Evolutionary conservation across 2,113 vertebrate species (phyloP).

Genomic region (Ascaphus truei): DNA sequence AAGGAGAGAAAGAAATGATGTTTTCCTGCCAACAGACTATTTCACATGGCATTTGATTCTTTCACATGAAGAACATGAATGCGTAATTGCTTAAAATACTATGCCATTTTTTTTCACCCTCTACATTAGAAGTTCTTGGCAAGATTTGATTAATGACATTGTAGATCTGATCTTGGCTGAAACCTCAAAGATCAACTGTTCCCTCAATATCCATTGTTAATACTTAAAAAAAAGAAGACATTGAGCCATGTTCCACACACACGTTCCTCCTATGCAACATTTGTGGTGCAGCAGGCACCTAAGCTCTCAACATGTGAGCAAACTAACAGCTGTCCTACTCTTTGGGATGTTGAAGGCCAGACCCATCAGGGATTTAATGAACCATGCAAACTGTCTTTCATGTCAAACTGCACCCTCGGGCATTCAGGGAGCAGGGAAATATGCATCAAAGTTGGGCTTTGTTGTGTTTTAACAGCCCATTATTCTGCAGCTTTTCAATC

Average conservation of each 20-base stretch:
- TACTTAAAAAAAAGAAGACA: constrained; percentile 33
- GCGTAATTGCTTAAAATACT: not conserved
- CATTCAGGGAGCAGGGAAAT: constrained; percentile 27
- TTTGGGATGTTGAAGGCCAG: constrained; percentile 7
- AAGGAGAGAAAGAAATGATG: not conserved
- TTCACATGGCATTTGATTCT: too few species aligned
- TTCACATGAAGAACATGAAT: not conserved
- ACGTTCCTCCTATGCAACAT: constrained; percentile 14
- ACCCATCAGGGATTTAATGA: not conserved
- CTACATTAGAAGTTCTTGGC: too few species aligned
- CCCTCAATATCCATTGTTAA: not conserved
- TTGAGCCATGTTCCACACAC: not conserved
- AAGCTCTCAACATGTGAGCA: not conserved
- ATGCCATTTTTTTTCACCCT: too few species aligned
- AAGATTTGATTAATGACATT: not conserved
- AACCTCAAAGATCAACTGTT: not conserved
- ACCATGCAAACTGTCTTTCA: constrained; percentile 36
- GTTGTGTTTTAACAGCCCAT: constrained; percentile 24
- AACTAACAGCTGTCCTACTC: constrained; percentile 28
- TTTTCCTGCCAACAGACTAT: too few species aligned
- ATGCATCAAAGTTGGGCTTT: constrained; percentile 31
- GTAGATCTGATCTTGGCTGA: not conserved
- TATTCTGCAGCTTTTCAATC: constrained; percentile 5
- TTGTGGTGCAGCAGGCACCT: constrained; percentile 26
- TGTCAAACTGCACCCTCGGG: not conserved